These are phyloP conservation scores for Molothrus ater DNA, from an alignment of 2,797 vertebrate species.

Conservation along the genomic window DNA sequence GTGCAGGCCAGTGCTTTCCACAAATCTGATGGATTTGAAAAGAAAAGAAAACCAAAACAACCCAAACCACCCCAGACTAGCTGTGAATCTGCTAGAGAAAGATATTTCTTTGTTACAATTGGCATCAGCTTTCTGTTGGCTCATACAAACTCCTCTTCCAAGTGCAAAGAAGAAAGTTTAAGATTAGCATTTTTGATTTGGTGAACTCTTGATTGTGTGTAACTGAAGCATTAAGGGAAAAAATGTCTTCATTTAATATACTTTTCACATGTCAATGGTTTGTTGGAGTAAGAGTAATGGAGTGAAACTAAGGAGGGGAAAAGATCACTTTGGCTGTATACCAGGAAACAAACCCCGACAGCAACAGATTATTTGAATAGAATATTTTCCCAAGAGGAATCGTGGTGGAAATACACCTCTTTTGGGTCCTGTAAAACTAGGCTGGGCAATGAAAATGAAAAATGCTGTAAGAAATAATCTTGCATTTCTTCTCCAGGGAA, in stretches of 20 bases:
- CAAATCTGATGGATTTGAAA: not conserved
- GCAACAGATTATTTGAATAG: slow-evolving; percentile 3
- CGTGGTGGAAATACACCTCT: not conserved
- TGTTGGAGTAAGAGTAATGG: slow-evolving; percentile 13
- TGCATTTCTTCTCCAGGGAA: slow-evolving; percentile 24
- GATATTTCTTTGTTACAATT: not conserved
- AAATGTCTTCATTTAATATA: not conserved
- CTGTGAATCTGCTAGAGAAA: not conserved
- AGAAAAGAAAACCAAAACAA: not conserved
- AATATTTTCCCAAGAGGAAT: not conserved
- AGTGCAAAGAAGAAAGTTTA: not conserved
- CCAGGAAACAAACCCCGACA: not conserved
- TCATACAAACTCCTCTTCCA: not conserved
- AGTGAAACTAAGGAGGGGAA: slow-evolving; percentile 18
- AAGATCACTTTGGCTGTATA: slow-evolving; percentile 13
- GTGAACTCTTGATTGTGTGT: not conserved
- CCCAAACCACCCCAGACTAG: not conserved
- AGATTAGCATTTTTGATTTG: not conserved
- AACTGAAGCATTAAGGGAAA: not conserved
- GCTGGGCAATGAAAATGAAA: slow-evolving; percentile 38
- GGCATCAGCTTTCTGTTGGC: not conserved
- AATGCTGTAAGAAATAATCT: slow-evolving; percentile 5
- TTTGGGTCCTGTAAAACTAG: slow-evolving; percentile 19
- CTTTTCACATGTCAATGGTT: not conserved
- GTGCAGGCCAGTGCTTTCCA: not conserved